A percentile compares a stretch with the other conserved stretches of the same genome.
phyloP scores from a whole-genome alignment of 1,140 invertebrate species.

The Drosophila auraria region DNA sequence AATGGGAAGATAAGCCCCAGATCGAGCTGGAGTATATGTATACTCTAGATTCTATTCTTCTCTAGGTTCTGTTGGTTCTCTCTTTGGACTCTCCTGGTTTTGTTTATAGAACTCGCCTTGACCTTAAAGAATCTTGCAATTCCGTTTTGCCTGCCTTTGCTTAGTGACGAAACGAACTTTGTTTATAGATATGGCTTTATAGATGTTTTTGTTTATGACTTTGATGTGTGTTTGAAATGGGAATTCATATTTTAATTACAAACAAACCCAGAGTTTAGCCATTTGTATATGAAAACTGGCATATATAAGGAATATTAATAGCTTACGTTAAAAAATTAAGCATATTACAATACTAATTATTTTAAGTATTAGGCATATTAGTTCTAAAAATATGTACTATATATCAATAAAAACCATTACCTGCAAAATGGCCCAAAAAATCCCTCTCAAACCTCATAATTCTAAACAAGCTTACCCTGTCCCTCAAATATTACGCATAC shows the following conservation, averaged over 20 bases:
- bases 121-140: slow-evolving; percentile 57
- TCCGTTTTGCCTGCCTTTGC: slow-evolving; percentile 22
- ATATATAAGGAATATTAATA: background rate
- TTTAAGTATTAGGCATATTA: no score
- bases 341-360: no score
- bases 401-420: background rate
- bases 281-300: background rate
- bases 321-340: no score
- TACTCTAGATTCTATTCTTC: slow-evolving; percentile 28
- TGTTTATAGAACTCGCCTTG: slow-evolving; percentile 45
- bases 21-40: slow-evolving; percentile 27
- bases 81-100: slow-evolving; percentile 25
- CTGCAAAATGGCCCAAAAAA: no score
- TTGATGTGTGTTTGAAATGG: slow-evolving; percentile 11
- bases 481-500: slow-evolving; percentile 46
- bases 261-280: background rate
- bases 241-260: slow-evolving; percentile 6
- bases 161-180: slow-evolving; percentile 5
- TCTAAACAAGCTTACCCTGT: background rate
- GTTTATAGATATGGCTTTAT: slow-evolving; percentile 9
- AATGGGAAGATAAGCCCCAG: slow-evolving; percentile 57
- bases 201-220: slow-evolving; percentile 7
- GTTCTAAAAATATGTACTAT: background rate
- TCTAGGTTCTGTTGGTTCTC: slow-evolving; percentile 12
- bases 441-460: background rate